Percentiles rank a stretch among this genome's conserved stretches.
These are phyloP conservation scores for Chelmon rostratus DNA, from an alignment of 2,797 vertebrate species.

Conservation along the genomic window DNA sequence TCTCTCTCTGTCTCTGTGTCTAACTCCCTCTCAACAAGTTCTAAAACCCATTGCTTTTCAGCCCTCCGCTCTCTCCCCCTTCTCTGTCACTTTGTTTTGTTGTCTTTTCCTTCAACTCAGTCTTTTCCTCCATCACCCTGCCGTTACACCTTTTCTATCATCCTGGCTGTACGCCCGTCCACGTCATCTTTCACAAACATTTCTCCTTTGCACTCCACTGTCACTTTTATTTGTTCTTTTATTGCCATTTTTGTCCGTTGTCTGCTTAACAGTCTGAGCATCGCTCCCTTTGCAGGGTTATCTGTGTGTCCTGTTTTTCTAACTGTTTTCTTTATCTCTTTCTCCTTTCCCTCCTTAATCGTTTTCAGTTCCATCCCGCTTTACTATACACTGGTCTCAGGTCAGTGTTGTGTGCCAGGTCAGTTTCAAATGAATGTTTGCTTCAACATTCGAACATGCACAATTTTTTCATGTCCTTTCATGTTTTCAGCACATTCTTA, in stretches of 20 bases:
- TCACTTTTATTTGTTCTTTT: slow-evolving; percentile 48
- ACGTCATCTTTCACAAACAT: slow-evolving; percentile 16
- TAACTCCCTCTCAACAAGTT: slow-evolving; percentile 51
- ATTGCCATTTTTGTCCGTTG: slow-evolving; percentile 35
- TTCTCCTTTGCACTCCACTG: slow-evolving; percentile 22
- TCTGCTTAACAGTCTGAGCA: slow-evolving; percentile 43
- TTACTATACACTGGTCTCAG: slow-evolving; percentile 21
- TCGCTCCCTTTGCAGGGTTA: slow-evolving; percentile 23
- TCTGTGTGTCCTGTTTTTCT: slow-evolving; percentile 20
- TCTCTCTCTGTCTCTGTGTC: slow-evolving; percentile 35
- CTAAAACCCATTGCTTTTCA: slow-evolving; percentile 29
- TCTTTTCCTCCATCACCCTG: slow-evolving; percentile 18
- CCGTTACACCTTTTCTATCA: slow-evolving; percentile 42
- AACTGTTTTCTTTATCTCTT: slow-evolving; percentile 10
- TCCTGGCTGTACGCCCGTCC: slow-evolving; percentile 19
- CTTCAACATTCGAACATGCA: background rate
- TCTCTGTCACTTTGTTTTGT: slow-evolving; percentile 30
- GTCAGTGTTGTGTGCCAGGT: background rate
- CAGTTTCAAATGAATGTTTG: background rate
- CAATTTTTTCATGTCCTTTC: background rate
- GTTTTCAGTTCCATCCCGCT: slow-evolving; percentile 17
- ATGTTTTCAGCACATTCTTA: background rate
- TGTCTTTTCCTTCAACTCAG: slow-evolving; percentile 23
- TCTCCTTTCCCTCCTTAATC: slow-evolving; percentile 19
- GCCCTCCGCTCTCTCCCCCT: slow-evolving; percentile 15